Evolutionary conservation across 2,888 invertebrate species (phyloP).

Genomic region (Scaptomyza cyrtandrae): DNA sequence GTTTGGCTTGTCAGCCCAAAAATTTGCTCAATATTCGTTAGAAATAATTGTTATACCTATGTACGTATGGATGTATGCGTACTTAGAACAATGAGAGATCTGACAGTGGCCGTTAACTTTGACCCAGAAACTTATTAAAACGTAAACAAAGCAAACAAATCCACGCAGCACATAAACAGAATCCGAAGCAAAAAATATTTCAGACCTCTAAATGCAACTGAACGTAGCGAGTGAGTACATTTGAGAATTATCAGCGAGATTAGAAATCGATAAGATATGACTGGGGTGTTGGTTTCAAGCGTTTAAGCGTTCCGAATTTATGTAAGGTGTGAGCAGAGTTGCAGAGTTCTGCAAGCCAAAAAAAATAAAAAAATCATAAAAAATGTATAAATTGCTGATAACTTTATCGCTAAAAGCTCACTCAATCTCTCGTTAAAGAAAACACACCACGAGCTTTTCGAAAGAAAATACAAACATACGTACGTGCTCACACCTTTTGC

Average conservation of each 20-base stretch:
- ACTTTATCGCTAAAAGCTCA: constrained; percentile 33
- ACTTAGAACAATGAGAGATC: constrained; percentile 24
- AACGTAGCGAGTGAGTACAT: constrained; percentile 3
- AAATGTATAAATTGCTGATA: constrained; percentile 29
- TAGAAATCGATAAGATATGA: constrained; percentile 50
- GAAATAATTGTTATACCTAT: neutral
- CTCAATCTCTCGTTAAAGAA: constrained; percentile 9
- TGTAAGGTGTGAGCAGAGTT: constrained; percentile 27
- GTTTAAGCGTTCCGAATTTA: constrained; percentile 22
- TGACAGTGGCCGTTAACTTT: constrained; percentile 66
- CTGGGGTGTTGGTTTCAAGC: constrained; percentile 37
- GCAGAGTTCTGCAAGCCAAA: constrained; percentile 24
- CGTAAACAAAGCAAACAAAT: constrained; percentile 68
- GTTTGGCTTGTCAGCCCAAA: constrained; percentile 8
- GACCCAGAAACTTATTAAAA: constrained; percentile 74
- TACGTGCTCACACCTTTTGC: constrained; percentile 8
- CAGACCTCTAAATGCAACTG: constrained; percentile 26
- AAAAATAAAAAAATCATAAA: constrained; percentile 1
- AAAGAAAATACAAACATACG: neutral
- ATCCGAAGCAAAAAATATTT: constrained; percentile 17
- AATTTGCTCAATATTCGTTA: constrained; percentile 6
- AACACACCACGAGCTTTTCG: constrained; percentile 10
- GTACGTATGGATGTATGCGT: neutral
- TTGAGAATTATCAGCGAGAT: constrained; percentile 48
- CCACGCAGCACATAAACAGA: constrained; percentile 45